phyloP scores from a whole-genome alignment of 92 coral and sea anemone genomes.

The Galaxea fascicularis region DNA sequence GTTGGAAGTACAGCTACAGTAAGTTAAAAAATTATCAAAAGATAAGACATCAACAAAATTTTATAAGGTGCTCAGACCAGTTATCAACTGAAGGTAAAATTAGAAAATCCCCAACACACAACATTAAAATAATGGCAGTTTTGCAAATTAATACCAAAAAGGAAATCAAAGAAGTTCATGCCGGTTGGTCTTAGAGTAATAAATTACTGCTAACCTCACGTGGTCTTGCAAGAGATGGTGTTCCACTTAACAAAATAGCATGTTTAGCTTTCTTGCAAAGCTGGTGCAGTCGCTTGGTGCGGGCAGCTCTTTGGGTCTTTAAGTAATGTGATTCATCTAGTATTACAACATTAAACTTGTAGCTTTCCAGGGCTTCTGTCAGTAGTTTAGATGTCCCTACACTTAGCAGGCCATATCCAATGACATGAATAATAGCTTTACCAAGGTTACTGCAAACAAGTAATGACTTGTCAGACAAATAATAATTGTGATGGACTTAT shows the following conservation, averaged over 20 bases:
- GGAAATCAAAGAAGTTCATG: no score
- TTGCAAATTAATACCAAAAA: no score
- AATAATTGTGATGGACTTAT: no score
- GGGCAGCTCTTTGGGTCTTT: slow-evolving; percentile 78
- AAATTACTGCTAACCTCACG: slow-evolving; percentile 77
- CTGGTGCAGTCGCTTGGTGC: slow-evolving; percentile 86
- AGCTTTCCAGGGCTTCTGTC: slow-evolving; percentile 77
- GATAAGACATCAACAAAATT: background rate
- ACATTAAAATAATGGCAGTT: no score
- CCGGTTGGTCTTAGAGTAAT: background rate
- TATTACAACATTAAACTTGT: slow-evolving; percentile 79
- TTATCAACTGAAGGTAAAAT: no score
- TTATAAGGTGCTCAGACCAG: no score
- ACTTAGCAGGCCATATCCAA: slow-evolving; percentile 92
- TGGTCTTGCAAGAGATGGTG: slow-evolving; percentile 97
- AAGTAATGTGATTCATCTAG: slow-evolving; percentile 98
- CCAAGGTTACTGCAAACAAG: slow-evolving; percentile 73
- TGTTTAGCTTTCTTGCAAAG: slow-evolving; percentile 82
- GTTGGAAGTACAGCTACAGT: slow-evolving; percentile 84
- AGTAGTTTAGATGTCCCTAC: slow-evolving; percentile 74
- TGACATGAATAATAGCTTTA: slow-evolving; percentile 73
- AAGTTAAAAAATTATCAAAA: background rate
- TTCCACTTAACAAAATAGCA: slow-evolving; percentile 85
- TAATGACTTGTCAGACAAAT: no score
- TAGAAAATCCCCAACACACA: no score